Evolutionary conservation across 2,797 vertebrate species (phyloP), one percentile per base, ranked within the genome.

Genomic region (Paramormyrops hopkinsi): DNA sequence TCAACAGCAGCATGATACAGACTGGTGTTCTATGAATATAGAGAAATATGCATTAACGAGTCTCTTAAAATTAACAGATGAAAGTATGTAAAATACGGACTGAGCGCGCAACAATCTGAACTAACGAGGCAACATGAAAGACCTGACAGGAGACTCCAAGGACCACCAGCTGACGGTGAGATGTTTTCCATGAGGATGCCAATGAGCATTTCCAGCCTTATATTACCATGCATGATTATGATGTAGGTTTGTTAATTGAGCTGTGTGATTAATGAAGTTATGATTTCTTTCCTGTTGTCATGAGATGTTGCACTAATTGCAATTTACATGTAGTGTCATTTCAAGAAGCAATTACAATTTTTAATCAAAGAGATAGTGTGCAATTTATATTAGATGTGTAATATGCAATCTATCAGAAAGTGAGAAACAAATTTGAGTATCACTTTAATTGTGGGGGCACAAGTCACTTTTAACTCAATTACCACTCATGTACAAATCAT

Each of bases 91-190:
- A 41, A 79, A 79, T 73, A 33, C 29, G 65, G 29, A 73, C 29
- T 73, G 65, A 37, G 65, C 17, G 44, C 44, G 79, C 41, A 84
- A 29, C 46, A 84, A 51, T 84, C 82, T 48, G 44, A 84, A 22
- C 5, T 83, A n/a, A 48, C 29, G 73, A 41, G 41, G 46, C 85
- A 90, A 76, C 17, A 94, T 92, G 92, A 94, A 91, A 87, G 91
- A 92, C 44, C 65, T 90, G 14, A 65, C 88, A 6, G 91, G 69
- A 50, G 91, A 92, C 44, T 87, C 88, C 37, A 90, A 90, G 88
- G 91, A 91, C 83, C 91, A 92, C 62, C 93, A 92, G 11, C 91
- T 94, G 41, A 93, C 91, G 87, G 93, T 94, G 90, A 89, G 90
- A 86, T 4, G 17, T 86, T 41, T 79, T 44, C 8, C 17, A 79